These are phyloP conservation scores for Rostratula benghalensis DNA, from an alignment of 2,113 vertebrate genomes.

Conservation along the genomic window DNA sequence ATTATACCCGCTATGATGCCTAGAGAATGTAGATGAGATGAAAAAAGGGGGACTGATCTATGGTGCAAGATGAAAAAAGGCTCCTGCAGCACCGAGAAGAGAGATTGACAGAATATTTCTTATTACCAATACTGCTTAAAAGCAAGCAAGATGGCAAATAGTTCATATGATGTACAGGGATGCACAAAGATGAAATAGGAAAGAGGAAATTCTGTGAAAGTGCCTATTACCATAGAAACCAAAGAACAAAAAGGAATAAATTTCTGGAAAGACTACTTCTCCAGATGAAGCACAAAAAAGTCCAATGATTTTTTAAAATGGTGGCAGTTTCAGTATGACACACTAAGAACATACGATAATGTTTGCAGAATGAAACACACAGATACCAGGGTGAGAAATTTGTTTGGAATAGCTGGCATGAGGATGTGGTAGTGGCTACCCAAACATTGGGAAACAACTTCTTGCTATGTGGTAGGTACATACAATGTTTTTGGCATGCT, in stretches of 20 bases:
- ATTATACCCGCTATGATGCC: fast-evolving
- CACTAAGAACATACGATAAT: background rate
- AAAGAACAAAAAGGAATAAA: background rate
- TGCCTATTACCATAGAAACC: background rate
- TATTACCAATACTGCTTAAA: background rate
- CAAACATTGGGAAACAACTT: background rate
- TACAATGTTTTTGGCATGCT: background rate
- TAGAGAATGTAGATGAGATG: background rate
- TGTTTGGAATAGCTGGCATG: background rate
- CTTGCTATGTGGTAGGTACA: background rate
- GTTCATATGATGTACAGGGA: background rate
- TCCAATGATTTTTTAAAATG: background rate
- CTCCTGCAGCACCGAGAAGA: background rate
- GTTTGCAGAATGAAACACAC: background rate
- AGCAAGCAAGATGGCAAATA: background rate
- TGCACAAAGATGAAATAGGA: fast-evolving
- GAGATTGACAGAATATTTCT: background rate
- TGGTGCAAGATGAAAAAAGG: background rate
- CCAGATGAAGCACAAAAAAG: fast-evolving
- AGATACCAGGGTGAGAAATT: background rate
- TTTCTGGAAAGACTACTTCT: background rate
- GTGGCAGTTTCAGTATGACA: background rate
- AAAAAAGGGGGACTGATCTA: background rate
- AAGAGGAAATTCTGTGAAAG: background rate
- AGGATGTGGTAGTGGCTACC: background rate